phyloP scores from a whole-genome alignment of 2,888 invertebrate genomes.

The Parnassius apollo region DNA sequence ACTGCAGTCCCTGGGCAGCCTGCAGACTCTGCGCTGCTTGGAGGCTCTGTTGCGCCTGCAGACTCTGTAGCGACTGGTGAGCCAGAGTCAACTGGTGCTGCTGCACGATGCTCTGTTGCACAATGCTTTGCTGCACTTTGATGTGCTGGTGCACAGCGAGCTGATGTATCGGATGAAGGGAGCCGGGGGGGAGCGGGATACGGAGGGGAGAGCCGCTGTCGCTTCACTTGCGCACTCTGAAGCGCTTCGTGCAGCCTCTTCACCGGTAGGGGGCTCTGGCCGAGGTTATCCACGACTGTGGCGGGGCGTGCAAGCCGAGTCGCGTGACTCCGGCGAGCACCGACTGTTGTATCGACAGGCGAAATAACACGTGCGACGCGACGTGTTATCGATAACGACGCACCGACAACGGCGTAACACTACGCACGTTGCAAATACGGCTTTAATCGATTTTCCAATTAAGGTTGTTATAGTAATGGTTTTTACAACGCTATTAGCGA shows the following conservation, averaged over 20 bases:
- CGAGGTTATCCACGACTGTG: conserved; percentile 81
- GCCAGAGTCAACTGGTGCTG: conserved; percentile 75
- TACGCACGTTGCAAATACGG: conserved; percentile 5
- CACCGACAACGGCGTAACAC: conserved; percentile 56
- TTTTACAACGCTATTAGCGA: conserved; percentile 41
- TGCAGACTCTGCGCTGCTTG: conserved; percentile 50
- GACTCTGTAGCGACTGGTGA: conserved; percentile 70
- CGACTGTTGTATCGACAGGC: conserved; percentile 68
- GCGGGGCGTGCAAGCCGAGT: conserved; percentile 79
- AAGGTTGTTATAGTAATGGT: conserved; percentile 42
- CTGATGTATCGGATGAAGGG: conserved; percentile 72
- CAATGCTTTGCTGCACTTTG: conserved; percentile 75
- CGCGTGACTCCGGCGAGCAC: conserved; percentile 80
- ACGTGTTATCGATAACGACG: conserved; percentile 61
- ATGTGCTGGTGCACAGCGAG: conserved; percentile 75
- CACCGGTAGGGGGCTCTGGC: conserved; percentile 79
- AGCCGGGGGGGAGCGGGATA: conserved; percentile 77
- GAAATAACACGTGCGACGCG: conserved; percentile 66
- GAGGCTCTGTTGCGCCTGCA: conserved; percentile 62
- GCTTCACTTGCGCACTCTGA: conserved; percentile 82
- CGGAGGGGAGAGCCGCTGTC: conserved; percentile 82
- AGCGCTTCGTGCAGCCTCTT: conserved; percentile 83
- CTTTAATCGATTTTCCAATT: conserved; percentile 52
- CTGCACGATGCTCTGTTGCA: conserved; percentile 75
- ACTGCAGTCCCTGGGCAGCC: conserved; percentile 52